Evolutionary conservation across 2,888 invertebrate species (phyloP).

Genomic region (Suillia variegata): DNA sequence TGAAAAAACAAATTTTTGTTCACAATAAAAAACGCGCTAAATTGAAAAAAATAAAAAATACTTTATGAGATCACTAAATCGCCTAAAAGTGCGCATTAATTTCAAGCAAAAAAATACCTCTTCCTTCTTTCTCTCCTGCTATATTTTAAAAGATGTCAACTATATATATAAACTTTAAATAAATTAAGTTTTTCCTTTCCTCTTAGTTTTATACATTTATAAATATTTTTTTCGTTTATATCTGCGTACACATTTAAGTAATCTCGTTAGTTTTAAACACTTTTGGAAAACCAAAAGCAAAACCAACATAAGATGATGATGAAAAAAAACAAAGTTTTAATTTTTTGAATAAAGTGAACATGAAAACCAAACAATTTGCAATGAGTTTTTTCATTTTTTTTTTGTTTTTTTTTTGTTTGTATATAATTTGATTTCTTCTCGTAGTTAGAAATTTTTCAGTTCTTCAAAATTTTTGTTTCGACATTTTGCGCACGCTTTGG

Average conservation of each 20-base stretch:
- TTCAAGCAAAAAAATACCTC: no score
- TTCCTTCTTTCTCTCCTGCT: no score
- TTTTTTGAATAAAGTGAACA: conserved; percentile 23
- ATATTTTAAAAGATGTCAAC: no score
- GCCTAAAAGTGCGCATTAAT: neutral
- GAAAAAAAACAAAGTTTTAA: no score
- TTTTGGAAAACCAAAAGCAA: no score
- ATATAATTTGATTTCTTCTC: conserved; percentile 2
- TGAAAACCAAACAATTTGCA: conserved; percentile 22
- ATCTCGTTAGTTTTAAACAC: no score
- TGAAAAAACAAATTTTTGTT: no score
- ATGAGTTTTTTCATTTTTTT: conserved; percentile 24
- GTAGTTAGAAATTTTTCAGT: neutral
- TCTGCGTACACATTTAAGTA: neutral
- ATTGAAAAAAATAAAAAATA: neutral
- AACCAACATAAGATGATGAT: no score
- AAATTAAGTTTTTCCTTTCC: neutral
- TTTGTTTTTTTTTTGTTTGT: conserved; percentile 1
- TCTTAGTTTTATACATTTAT: neutral
- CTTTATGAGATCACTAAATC: neutral
- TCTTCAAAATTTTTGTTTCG: neutral
- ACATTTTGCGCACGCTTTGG: no score
- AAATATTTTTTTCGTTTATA: neutral
- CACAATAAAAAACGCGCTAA: neutral
- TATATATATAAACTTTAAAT: no score